A percentile compares a stretch with the other conserved stretches of the same genome.
Evolutionary conservation across 2,113 vertebrate genomes (phyloP).

Genomic region (Malurus elegans): DNA sequence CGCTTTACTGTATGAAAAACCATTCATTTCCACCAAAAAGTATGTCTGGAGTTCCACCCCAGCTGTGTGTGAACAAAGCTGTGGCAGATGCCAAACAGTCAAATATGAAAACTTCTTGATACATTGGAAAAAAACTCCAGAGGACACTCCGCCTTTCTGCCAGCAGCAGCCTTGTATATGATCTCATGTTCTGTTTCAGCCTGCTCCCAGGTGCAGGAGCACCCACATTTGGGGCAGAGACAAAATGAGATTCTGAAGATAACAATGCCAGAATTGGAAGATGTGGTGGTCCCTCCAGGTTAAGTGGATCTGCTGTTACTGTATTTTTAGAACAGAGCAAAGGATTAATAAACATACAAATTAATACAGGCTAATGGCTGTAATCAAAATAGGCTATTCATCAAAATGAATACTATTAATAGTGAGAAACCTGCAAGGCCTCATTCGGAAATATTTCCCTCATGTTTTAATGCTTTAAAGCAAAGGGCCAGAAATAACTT

Average conservation of each 20-base stretch:
- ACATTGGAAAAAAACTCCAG: not conserved
- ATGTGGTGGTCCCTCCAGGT: not conserved
- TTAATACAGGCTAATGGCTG: not conserved
- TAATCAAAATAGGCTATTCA: not conserved
- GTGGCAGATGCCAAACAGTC: not conserved
- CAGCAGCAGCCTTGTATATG: fast-evolving
- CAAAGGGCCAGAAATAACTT: not conserved
- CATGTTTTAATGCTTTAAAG: not conserved
- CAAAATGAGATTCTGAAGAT: not conserved
- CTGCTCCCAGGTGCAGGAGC: not conserved
- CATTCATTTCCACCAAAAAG: not conserved
- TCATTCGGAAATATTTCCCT: not conserved
- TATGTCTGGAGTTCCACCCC: not conserved
- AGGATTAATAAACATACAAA: not conserved
- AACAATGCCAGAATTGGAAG: not conserved
- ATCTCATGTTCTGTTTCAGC: not conserved
- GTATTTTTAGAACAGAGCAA: not conserved
- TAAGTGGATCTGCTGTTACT: not conserved
- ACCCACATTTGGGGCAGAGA: not conserved
- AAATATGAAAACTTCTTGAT: not conserved
- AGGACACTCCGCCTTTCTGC: not conserved
- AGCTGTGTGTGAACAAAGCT: not conserved
- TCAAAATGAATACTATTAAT: not conserved
- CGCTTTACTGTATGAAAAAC: not conserved
- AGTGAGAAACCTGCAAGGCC: not conserved